Conservation (phyloP, 2,113 vertebrate genomes). For the rabbit (Oryctolagus cuniculus) region mOryCun1.1 NC_091439.1:50066001-50066500, state of each 20-base stretch:
- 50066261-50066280: background rate
- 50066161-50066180: background rate
- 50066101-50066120: background rate
- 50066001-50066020: background rate
- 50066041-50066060: background rate
- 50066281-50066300: background rate
- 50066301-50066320: background rate
- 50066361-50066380: background rate
- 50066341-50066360: background rate
- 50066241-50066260: background rate
- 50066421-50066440: background rate
- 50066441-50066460: accelerated
- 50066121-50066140: background rate
- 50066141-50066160: background rate
- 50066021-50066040: background rate
- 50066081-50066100: conserved; percentile 17
- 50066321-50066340: background rate
- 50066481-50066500: background rate
- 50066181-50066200: background rate
- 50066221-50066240: background rate
- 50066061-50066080: conserved; percentile 10
- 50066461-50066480: background rate
- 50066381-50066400: background rate
- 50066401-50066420: no score
- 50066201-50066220: background rate